phyloP scores from a whole-genome alignment of 2,113 vertebrate genomes.

The Albula glossodonta region DNA sequence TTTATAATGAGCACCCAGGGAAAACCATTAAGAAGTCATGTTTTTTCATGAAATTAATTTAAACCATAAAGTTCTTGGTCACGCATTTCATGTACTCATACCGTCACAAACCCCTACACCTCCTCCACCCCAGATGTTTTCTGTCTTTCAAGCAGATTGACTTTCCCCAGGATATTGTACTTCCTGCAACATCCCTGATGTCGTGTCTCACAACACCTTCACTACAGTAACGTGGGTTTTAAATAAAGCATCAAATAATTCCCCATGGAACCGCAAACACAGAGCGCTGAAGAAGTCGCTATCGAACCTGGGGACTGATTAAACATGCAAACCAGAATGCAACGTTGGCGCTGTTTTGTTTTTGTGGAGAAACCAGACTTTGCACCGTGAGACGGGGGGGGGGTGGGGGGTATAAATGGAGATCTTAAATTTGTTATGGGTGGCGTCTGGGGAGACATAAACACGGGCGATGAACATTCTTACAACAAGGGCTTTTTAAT shows the following conservation, averaged over 20 bases:
- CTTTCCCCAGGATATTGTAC: constrained; percentile 36
- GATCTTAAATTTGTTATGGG: background rate
- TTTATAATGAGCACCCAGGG: constrained; percentile 13
- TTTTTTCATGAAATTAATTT: constrained; percentile 21
- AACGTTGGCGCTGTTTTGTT: background rate
- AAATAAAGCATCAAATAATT: constrained; percentile 34
- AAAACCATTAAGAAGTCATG: constrained; percentile 25
- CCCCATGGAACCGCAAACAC: background rate
- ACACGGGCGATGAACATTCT: background rate
- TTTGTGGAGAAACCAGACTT: constrained; percentile 14
- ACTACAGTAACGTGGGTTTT: constrained; percentile 3
- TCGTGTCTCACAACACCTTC: constrained; percentile 20
- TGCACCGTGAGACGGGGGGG: background rate
- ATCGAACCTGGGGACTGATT: constrained; percentile 16
- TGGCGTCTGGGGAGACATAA: background rate
- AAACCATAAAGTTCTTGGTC: background rate
- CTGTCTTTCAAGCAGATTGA: constrained; percentile 27
- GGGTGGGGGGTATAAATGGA: constrained; percentile 8
- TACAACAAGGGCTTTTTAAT: background rate
- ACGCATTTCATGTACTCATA: constrained; percentile 11
- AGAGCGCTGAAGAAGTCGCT: background rate
- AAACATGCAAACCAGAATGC: constrained; percentile 8
- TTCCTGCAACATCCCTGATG: constrained; percentile 29
- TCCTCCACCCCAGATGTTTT: constrained; percentile 37
- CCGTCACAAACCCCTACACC: constrained; percentile 15